phyloP scores from a whole-genome alignment of 37 sponge, comb jelly and placozoan genomes.

The Chondrilla cf. caribensis region DNA sequence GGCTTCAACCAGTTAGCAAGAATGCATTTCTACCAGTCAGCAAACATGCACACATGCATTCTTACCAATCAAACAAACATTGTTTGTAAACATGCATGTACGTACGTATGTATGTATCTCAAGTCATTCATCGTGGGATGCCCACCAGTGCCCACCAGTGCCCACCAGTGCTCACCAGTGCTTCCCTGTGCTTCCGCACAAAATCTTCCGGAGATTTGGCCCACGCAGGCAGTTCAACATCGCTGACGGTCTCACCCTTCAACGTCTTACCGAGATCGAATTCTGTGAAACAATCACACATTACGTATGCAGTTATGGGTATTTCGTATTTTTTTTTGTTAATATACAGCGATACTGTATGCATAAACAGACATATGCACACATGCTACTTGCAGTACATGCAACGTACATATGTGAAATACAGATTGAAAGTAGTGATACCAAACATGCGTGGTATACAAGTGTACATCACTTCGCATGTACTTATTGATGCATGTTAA shows the following conservation, averaged over 20 bases:
- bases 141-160: background rate
- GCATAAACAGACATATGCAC: background rate
- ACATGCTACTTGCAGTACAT: background rate
- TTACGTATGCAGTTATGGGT: too few relatives aligned
- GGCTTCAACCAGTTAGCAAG: too few relatives aligned
- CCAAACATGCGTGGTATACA: too few relatives aligned
- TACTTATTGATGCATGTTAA: too few relatives aligned
- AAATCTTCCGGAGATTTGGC: constrained; percentile 88
- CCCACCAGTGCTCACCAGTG: constrained; percentile 72
- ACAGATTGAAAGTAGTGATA: too few relatives aligned
- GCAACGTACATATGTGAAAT: too few relatives aligned
- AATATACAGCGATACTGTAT: too few relatives aligned
- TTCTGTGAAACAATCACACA: constrained; percentile 14
- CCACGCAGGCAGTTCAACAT: constrained; percentile 89
- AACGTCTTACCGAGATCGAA: constrained; percentile 78
- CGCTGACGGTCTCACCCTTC: constrained; percentile 46
- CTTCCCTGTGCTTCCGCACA: constrained; percentile 77
- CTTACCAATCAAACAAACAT: background rate
- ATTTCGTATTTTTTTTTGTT: too few relatives aligned
- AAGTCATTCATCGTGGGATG: background rate
- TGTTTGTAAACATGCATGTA: too few relatives aligned
- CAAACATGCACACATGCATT: too few relatives aligned
- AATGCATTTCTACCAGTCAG: too few relatives aligned
- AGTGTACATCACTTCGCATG: too few relatives aligned
- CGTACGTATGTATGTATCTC: background rate